A percentile compares a stretch with the other conserved stretches of the same genome.
Conservation (phyloP, 2,113 vertebrate genomes). For the Vicugna pacos region DNA sequence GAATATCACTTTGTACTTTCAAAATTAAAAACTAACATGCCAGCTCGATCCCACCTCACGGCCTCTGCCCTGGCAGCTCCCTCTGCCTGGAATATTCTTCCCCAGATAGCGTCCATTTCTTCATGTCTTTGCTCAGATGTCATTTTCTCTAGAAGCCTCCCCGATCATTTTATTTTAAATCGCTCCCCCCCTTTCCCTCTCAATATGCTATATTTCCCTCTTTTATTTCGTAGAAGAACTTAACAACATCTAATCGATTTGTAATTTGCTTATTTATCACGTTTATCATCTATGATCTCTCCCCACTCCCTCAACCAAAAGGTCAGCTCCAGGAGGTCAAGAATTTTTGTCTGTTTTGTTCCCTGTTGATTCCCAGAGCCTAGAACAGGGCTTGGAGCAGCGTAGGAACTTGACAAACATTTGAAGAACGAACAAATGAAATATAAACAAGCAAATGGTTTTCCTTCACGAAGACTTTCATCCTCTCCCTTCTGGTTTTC, state of each 20-base stretch:
- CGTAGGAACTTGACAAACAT: not conserved
- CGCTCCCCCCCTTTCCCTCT: not conserved
- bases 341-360: not conserved
- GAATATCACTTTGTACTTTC: not conserved
- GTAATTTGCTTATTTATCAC: not conserved
- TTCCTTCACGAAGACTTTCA: not conserved
- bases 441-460: not conserved
- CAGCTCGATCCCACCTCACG: not conserved
- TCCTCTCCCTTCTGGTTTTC: not conserved
- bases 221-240: not conserved
- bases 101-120: not conserved
- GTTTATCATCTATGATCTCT: not conserved
- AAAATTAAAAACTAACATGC: not conserved
- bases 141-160: not conserved
- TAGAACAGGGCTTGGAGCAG: not conserved
- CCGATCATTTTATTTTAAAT: not conserved
- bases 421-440: not conserved
- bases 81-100: not conserved
- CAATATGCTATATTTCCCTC: not conserved
- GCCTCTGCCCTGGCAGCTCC: not conserved
- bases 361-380: not conserved
- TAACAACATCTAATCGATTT: not conserved
- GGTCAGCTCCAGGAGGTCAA: not conserved
- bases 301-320: not conserved
- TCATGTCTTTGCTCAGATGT: not conserved